Evolutionary conservation across 2,797 vertebrate genomes (phyloP), one percentile per base, ranked within the genome.

Genomic region (Gymnoscopelus braueri): DNA sequence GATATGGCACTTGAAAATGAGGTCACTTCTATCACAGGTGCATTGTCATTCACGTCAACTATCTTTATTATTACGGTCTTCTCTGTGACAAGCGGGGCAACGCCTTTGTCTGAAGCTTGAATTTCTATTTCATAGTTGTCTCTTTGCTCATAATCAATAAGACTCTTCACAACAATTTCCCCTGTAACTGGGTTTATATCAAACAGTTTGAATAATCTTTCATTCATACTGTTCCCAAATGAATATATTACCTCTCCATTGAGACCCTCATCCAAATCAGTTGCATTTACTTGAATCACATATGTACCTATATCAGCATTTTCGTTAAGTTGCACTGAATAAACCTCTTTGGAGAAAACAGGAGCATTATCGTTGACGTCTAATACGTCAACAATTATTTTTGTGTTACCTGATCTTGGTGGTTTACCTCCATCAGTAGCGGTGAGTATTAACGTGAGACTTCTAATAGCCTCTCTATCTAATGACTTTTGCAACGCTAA

Each of bases 361-460:
- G 86, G 86, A 2, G 52, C 11, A 12, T 87, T 93, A 29, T 85
- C 83, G 11, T 84, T 84, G 7, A 14, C 65, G 47, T 82, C 83
- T 2, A 71, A 56, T 44, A 84, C 80, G 5, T 65, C 35, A 5
- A 72, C 53, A 1, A 55, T 68, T 4, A 84, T 67, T 13, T 75
- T 68, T 14, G 82, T 74, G 23, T 47, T 53, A 0, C 75, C 75
- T 26, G 80, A 76, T 53, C 47, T 75, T 1, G 75, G 19, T 24
- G 85, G 84, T 61, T 71, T 77, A 1, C 83, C 86, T 8, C 87
- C 87, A 64, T 89, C 86, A 13, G 77, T 2, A 10, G 80, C 84
- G 6, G 73, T 79, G 14, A 88, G 39, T 11, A 62, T 50, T 51
- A 88, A 57, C 8, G 23, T 59, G 10, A 83, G 80, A 2, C 67